These are phyloP conservation scores for Magallana angulata DNA, from an alignment of 1,140 invertebrate species.

Conservation along the genomic window DNA sequence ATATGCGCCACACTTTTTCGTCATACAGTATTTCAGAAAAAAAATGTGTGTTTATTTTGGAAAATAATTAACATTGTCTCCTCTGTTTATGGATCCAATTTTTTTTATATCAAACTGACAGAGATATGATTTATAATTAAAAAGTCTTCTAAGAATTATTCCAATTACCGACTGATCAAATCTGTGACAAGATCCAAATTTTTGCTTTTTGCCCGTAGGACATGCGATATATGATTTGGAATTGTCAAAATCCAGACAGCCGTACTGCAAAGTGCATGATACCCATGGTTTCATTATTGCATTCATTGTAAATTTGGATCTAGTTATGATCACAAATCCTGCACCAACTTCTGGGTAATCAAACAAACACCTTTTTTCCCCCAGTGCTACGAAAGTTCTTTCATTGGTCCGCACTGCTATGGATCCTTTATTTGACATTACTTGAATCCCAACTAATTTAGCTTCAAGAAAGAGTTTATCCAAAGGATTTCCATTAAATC, in stretches of 20 bases:
- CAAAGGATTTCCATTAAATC: constrained; percentile 25
- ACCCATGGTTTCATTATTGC: constrained; percentile 41
- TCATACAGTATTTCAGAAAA: too few species aligned
- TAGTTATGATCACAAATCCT: neutral
- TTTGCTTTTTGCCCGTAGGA: neutral
- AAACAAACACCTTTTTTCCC: constrained; percentile 26
- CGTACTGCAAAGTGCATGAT: constrained; percentile 42
- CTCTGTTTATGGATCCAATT: neutral
- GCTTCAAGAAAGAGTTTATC: constrained; percentile 38
- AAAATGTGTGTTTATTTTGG: neutral
- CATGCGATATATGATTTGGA: neutral
- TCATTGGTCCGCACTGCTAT: constrained; percentile 11
- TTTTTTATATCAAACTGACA: neutral
- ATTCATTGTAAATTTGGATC: constrained; percentile 43
- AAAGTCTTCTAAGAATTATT: constrained; percentile 43
- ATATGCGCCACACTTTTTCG: too few species aligned
- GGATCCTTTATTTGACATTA: neutral
- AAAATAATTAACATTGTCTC: neutral
- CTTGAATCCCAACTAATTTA: constrained; percentile 31
- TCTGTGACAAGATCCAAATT: constrained; percentile 41
- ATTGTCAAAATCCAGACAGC: constrained; percentile 29
- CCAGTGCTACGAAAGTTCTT: constrained; percentile 36
- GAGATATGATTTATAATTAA: constrained; percentile 27
- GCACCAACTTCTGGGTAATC: neutral
- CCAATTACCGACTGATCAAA: constrained; percentile 50